Evolutionary conservation across 2,888 invertebrate genomes (phyloP).

Genomic region (Lypha dubia): DNA sequence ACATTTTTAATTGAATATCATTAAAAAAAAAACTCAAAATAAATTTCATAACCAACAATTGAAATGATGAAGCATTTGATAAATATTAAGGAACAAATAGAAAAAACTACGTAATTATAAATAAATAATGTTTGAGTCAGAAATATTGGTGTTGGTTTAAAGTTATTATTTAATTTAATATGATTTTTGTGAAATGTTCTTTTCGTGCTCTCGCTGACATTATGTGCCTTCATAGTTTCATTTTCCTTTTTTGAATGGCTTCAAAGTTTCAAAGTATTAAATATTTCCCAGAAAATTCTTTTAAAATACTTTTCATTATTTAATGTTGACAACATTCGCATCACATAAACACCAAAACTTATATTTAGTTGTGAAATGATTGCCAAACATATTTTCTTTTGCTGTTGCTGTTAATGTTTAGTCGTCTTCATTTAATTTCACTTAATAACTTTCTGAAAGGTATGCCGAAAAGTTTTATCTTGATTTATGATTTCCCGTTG

Average conservation of each 20-base stretch:
- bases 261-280: neutral
- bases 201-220: too few relatives aligned
- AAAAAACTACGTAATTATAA: too few relatives aligned
- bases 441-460: neutral
- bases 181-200: too few relatives aligned
- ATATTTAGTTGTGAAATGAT: neutral
- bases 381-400: neutral
- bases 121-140: too few relatives aligned
- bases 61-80: too few relatives aligned
- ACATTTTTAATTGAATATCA: too few relatives aligned
- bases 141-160: too few relatives aligned
- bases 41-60: too few relatives aligned
- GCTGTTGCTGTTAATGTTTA: neutral
- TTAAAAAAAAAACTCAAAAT: too few relatives aligned
- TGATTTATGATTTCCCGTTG: constrained; percentile 29
- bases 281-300: neutral
- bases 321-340: neutral
- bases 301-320: neutral
- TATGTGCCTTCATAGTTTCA: neutral
- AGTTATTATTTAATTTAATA: too few relatives aligned
- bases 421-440: neutral
- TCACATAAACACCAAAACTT: neutral
- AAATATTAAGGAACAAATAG: too few relatives aligned
- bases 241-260: neutral
- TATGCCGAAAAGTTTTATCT: constrained; percentile 28